phyloP scores from a whole-genome alignment of 2,113 vertebrate species.

The Bettongia penicillata region DNA sequence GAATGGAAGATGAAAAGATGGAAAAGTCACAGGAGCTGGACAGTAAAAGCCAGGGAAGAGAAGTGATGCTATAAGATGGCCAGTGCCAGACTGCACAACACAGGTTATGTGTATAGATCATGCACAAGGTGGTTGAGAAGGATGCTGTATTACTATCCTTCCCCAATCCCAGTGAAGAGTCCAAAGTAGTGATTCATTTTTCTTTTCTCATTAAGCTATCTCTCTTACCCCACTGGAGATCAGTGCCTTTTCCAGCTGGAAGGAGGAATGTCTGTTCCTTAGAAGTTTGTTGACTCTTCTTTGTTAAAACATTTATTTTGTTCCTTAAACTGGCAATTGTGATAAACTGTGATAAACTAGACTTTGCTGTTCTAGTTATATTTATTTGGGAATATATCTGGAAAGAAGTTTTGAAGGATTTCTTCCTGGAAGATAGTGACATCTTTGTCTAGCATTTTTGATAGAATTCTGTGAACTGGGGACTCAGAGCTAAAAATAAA shows the following conservation, averaged over 20 bases:
- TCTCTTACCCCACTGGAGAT: neutral
- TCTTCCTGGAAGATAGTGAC: neutral
- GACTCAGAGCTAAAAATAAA: neutral
- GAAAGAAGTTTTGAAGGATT: neutral
- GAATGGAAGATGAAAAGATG: too few species aligned
- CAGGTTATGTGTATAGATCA: neutral
- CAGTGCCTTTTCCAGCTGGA: neutral
- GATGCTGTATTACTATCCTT: neutral
- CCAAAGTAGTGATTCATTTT: neutral
- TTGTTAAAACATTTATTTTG: neutral
- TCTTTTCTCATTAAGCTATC: neutral
- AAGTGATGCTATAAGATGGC: neutral
- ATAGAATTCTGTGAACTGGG: neutral
- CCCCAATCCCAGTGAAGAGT: neutral
- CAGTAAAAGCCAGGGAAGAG: neutral
- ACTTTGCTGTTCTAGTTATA: neutral
- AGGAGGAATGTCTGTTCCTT: neutral
- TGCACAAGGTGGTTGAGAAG: neutral
- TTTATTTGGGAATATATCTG: neutral
- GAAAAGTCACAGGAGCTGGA: neutral
- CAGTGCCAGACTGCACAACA: neutral
- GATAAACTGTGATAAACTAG: neutral
- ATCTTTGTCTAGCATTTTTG: too few species aligned
- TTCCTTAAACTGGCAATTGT: neutral
- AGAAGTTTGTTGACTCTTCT: neutral